Base-by-base conservation (phyloP, 1,140 invertebrate species). In the Drosophila sp. region DNA sequence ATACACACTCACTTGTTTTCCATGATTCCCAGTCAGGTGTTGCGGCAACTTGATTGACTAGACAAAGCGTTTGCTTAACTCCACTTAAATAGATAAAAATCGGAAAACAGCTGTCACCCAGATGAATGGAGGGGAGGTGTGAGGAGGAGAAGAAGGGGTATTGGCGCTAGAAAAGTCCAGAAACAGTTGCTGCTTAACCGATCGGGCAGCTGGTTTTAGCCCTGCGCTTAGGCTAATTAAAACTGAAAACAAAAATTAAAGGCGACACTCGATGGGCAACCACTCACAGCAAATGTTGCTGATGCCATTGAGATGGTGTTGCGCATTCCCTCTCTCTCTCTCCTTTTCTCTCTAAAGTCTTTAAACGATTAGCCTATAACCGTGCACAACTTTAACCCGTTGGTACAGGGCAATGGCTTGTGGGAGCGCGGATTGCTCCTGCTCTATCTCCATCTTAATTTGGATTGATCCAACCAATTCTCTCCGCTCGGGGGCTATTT, bases 401-500 rank as follows among this genome's bases (percentile, higher is more conserved):
- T 66, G 76, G 3, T 41, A 41, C 17, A 23, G 70, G 64, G 56
- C 76, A 38, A 11, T 38, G 35, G 35, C 61, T 63, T 61, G 63
- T 67, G 63, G 65, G 58, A 60, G 44, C 60, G 54, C 32, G 58
- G 56, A 35, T 38, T 32, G 54, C 38, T 60, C n/a, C 35, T 41
- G 25, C 10, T 50, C 11, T 54, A 47, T 33, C 38, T 40, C 27
- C 25, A 25, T 23, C 55, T 38, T 25, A 8, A 38, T 38, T 38
- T 38, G 63, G 38, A 58, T 41, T 5, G 11, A 38, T 38, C 17
- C 17, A 47, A 47, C 33, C 29, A 50, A 32, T 57, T 66, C 80
- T 83, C 75, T 76, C 56, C 56, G 41, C 66, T 50, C 30, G 29
- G 32, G 35, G 58, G 60, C 84, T 89, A 89, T 87, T 87, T 87